phyloP scores from a whole-genome alignment of 2,113 vertebrate genomes.

The Xiphorhynchus elegans region DNA sequence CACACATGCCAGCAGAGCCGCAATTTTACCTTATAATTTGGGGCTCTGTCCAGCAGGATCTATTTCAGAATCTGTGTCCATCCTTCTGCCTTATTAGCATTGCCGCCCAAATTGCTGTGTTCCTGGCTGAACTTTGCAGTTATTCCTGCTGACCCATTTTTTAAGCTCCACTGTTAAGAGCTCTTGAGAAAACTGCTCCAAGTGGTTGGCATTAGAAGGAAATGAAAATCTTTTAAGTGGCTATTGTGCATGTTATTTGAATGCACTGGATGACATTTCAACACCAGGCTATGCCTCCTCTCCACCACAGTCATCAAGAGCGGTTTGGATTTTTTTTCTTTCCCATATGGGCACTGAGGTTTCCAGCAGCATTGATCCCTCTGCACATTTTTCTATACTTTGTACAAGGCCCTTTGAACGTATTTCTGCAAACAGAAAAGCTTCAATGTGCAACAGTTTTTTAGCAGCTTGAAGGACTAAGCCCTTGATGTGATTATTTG shows the following conservation, averaged over 20 bases:
- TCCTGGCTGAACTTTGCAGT: neutral
- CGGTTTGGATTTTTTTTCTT: neutral
- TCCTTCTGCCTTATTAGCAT: neutral
- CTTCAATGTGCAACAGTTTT: constrained; percentile 44
- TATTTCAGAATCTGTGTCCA: neutral
- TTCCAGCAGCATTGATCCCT: constrained; percentile 43
- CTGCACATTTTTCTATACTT: constrained; percentile 40
- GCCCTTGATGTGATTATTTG: constrained; percentile 51
- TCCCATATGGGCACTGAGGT: constrained; percentile 50
- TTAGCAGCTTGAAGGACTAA: constrained; percentile 39
- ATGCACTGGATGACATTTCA: constrained; percentile 53
- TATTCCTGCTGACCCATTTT: neutral
- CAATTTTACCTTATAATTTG: neutral
- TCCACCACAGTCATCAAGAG: constrained; percentile 39
- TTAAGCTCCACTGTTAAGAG: neutral
- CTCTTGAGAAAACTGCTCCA: constrained; percentile 21
- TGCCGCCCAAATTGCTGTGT: neutral
- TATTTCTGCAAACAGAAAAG: constrained; percentile 21
- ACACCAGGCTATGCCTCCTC: constrained; percentile 56
- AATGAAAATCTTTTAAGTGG: constrained; percentile 58
- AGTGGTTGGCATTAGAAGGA: constrained; percentile 54
- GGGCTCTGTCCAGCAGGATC: neutral
- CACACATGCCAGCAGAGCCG: neutral
- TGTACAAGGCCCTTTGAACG: constrained; percentile 36
- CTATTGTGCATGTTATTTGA: constrained; percentile 47